Conservation (phyloP, 2,797 vertebrate species). For the Danionella dracula region DNA sequence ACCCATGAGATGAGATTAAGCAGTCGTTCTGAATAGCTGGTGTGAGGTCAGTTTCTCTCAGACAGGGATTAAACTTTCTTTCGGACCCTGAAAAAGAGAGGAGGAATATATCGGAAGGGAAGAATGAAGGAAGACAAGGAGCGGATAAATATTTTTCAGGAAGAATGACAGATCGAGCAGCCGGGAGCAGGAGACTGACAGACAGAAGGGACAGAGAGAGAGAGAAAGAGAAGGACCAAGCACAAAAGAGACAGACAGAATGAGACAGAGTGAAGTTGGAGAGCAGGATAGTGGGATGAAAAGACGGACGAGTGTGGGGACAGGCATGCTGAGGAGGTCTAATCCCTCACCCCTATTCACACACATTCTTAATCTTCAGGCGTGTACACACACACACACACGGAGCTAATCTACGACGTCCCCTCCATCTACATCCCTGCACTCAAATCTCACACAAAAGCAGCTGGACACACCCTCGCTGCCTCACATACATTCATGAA, state of each 20-base stretch:
- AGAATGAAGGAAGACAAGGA: slow-evolving; percentile 39
- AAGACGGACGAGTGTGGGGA: slow-evolving; percentile 40
- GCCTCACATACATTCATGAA: slow-evolving; percentile 6
- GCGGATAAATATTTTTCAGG: slow-evolving; percentile 43
- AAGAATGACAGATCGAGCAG: slow-evolving; percentile 39
- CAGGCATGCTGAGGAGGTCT: slow-evolving; percentile 62
- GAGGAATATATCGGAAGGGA: slow-evolving; percentile 39
- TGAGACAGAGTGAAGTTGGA: slow-evolving; percentile 32
- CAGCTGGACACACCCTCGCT: slow-evolving; percentile 47
- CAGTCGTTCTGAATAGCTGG: slow-evolving; percentile 45
- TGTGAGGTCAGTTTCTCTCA: slow-evolving; percentile 32
- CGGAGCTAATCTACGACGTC: slow-evolving; percentile 50
- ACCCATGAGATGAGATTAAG: slow-evolving; percentile 89
- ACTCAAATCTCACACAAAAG: slow-evolving; percentile 71
- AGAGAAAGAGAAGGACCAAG: slow-evolving; percentile 25
- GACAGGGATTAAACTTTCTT: slow-evolving; percentile 46
- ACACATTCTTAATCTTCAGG: slow-evolving; percentile 92
- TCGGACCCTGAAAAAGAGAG: slow-evolving; percentile 40
- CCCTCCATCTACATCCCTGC: slow-evolving; percentile 41
- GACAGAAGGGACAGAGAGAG: slow-evolving; percentile 38
- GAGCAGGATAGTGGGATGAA: slow-evolving; percentile 25
- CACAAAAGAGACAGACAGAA: slow-evolving; percentile 29
- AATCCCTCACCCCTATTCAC: slow-evolving; percentile 95
- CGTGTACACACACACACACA: slow-evolving; percentile 46
- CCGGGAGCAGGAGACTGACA: slow-evolving; percentile 36